Conservation (phyloP, 53 echinoderm and acorn worm species). For the Antedon mediterranea region DNA sequence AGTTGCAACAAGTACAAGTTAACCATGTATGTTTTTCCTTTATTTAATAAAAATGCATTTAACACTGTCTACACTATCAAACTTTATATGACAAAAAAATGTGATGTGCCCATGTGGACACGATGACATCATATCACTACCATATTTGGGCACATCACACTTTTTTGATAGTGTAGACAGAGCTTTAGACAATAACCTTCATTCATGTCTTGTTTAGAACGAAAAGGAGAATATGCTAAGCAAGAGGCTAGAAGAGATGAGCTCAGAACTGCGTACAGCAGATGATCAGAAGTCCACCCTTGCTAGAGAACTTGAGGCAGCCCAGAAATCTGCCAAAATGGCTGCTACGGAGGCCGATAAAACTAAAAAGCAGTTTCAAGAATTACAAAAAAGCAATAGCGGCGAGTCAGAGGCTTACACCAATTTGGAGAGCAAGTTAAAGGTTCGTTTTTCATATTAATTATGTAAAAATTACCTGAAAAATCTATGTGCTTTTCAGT, state of each 20-base stretch:
- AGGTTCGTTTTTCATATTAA: constrained; percentile 47
- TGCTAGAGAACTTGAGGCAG: constrained; percentile 34
- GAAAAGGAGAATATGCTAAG: constrained; percentile 57
- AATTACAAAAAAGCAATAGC: constrained; percentile 43
- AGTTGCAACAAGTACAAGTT: constrained; percentile 32
- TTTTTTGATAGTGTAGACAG: too few relatives aligned
- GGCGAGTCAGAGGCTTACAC: constrained; percentile 40
- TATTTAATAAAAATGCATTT: too few relatives aligned
- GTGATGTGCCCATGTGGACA: too few relatives aligned
- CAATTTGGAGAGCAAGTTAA: constrained; percentile 60
- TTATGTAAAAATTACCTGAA: too few relatives aligned
- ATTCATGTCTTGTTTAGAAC: constrained; percentile 11
- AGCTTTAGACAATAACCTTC: not conserved
- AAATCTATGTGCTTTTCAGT: too few relatives aligned
- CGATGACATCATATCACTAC: too few relatives aligned
- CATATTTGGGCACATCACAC: too few relatives aligned
- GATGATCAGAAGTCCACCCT: constrained; percentile 44
- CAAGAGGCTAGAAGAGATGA: constrained; percentile 67
- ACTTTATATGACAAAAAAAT: too few relatives aligned
- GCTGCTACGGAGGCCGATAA: constrained; percentile 35
- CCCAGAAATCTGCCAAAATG: constrained; percentile 12
- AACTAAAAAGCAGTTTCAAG: constrained; percentile 36
- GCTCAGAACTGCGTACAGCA: constrained; percentile 59
- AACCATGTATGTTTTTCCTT: constrained; percentile 55
- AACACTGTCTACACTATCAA: too few relatives aligned